These are phyloP conservation scores for Anthoscopus minutus DNA, from an alignment of 2,113 vertebrate species.

Conservation along the genomic window DNA sequence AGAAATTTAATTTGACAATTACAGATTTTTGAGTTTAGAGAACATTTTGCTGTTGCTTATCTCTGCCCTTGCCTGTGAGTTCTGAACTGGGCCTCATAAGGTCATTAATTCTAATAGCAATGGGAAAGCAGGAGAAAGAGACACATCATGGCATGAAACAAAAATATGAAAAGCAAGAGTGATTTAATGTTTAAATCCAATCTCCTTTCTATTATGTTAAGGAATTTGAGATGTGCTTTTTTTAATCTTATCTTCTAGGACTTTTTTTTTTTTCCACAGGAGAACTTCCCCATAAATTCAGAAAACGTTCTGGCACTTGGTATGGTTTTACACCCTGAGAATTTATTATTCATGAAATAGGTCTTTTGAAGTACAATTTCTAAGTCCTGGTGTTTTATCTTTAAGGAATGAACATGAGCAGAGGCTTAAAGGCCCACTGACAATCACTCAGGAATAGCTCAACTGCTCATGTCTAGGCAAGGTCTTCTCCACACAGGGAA, in stretches of 20 bases:
- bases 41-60: background rate
- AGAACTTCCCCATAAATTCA: constrained; percentile 67
- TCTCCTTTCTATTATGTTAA: constrained; percentile 21
- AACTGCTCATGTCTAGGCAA: constrained; percentile 59
- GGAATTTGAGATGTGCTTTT: background rate
- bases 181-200: constrained; percentile 31
- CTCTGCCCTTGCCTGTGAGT: background rate
- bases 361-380: constrained; percentile 73
- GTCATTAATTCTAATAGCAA: background rate
- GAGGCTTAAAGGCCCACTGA: constrained; percentile 66
- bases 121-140: background rate
- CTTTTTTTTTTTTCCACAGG: constrained; percentile 14
- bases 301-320: constrained; percentile 60
- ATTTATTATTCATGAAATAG: constrained; percentile 73
- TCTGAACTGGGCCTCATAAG: constrained; percentile 12
- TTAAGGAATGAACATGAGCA: constrained; percentile 59
- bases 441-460: constrained; percentile 70
- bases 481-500: constrained; percentile 72
- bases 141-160: background rate
- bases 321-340: constrained; percentile 66
- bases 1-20: background rate
- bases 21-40: background rate
- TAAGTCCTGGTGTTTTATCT: constrained; percentile 74
- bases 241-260: constrained; percentile 22
- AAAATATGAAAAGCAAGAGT: background rate